phyloP scores from a whole-genome alignment of 2,888 invertebrate genomes.

The Tiliacea aurago region DNA sequence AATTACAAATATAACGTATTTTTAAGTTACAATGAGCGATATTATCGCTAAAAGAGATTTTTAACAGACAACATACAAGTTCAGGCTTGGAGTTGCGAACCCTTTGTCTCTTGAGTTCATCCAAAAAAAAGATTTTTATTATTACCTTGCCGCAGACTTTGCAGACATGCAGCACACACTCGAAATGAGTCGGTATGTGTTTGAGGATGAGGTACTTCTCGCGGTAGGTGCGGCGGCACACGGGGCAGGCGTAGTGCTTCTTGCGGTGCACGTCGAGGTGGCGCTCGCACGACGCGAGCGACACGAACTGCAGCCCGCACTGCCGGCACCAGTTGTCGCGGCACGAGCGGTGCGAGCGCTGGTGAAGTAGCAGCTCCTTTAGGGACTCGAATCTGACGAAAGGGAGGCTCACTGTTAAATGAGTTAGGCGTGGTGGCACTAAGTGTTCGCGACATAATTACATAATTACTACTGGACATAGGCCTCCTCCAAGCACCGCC shows the following conservation, averaged over 20 bases:
- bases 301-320: slow-evolving; percentile 81
- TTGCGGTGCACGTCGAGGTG: slow-evolving; percentile 82
- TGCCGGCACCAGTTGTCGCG: slow-evolving; percentile 77
- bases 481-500: too few relatives aligned
- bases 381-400: slow-evolving; percentile 77
- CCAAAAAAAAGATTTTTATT: neutral
- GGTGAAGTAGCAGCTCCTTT: slow-evolving; percentile 78
- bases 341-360: slow-evolving; percentile 71
- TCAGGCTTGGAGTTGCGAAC: neutral
- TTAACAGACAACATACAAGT: neutral
- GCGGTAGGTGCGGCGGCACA: slow-evolving; percentile 89
- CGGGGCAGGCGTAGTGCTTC: slow-evolving; percentile 87
- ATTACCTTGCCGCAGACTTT: slow-evolving; percentile 70
- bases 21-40: neutral
- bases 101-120: neutral
- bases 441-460: neutral
- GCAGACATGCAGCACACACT: slow-evolving; percentile 86
- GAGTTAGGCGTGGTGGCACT: neutral
- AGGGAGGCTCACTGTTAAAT: neutral
- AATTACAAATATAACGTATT: neutral
- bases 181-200: slow-evolving; percentile 82
- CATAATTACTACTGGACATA: too few relatives aligned
- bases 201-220: slow-evolving; percentile 83
- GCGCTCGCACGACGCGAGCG: slow-evolving; percentile 73
- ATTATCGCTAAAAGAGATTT: neutral